These are phyloP conservation scores for Rutilus rutilus DNA, from an alignment of 2,113 vertebrate species.

Conservation along the genomic window DNA sequence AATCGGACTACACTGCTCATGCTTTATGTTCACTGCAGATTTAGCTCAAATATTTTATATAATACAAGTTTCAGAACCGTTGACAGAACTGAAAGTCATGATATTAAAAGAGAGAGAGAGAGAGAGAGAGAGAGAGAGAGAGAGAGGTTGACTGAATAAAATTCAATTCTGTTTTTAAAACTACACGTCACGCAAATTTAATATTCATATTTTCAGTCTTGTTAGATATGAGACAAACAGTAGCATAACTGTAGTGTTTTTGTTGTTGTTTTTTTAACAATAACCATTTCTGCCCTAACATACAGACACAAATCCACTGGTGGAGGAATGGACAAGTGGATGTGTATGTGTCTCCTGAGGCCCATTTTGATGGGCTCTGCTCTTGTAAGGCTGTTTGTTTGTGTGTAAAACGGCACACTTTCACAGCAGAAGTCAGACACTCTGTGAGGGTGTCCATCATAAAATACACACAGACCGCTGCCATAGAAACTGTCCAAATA, in stretches of 20 bases:
- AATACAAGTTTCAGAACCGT: too few species aligned
- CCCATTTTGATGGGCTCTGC: constrained; percentile 54
- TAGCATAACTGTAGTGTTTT: background rate
- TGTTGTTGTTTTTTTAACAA: background rate
- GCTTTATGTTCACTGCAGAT: background rate
- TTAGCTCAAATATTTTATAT: background rate
- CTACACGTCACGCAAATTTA: too few species aligned
- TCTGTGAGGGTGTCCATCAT: constrained; percentile 28
- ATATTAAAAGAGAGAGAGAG: too few species aligned
- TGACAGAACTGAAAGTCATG: too few species aligned
- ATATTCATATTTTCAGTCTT: background rate
- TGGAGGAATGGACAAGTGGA: background rate
- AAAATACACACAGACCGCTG: background rate
- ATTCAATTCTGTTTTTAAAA: too few species aligned
- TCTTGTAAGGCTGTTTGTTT: constrained; percentile 61
- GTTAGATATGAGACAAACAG: background rate
- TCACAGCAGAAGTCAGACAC: constrained; percentile 52
- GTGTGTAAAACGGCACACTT: constrained; percentile 42
- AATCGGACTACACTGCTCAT: background rate
- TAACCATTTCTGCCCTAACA: background rate
- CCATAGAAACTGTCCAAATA: too few species aligned
- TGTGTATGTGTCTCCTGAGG: constrained; percentile 9
- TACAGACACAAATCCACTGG: background rate
- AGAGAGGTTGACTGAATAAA: too few species aligned
- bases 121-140: too few species aligned